Evolutionary conservation across 2,888 invertebrate species (phyloP).

Genomic region (Notodonta ziczac): DNA sequence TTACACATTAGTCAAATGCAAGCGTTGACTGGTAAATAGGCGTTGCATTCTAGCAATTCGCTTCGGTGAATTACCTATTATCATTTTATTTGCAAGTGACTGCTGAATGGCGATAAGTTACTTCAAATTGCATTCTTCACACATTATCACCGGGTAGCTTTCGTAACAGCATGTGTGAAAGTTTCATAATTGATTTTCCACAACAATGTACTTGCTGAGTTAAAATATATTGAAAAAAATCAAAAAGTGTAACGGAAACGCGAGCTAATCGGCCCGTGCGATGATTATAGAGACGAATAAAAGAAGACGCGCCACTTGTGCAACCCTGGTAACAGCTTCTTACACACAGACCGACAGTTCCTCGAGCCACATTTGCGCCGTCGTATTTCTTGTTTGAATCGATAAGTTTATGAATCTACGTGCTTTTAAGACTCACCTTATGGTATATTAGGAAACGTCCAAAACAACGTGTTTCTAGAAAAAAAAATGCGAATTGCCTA

Average conservation of each 20-base stretch:
- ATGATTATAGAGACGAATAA: constrained; percentile 45
- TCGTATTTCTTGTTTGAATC: background rate
- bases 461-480: too few species aligned
- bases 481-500: too few species aligned
- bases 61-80: constrained; percentile 9
- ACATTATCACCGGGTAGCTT: background rate
- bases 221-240: background rate
- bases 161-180: background rate
- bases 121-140: constrained; percentile 3
- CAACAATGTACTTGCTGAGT: background rate
- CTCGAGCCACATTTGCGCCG: background rate
- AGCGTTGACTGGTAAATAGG: constrained; percentile 15
- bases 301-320: constrained; percentile 43
- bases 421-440: too few species aligned
- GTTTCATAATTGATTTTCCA: background rate
- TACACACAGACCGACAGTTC: constrained; percentile 6
- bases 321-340: constrained; percentile 21
- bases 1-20: constrained; percentile 18
- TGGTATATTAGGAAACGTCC: too few species aligned
- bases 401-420: too few species aligned
- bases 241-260: constrained; percentile 40
- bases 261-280: constrained; percentile 28
- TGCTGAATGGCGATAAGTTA: constrained; percentile 11
- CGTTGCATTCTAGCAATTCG: constrained; percentile 13
- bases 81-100: constrained; percentile 15